Percentiles rank a stretch among this genome's conserved stretches.
These are phyloP conservation scores for Ophthalmolycus amberensis DNA, from an alignment of 2,113 vertebrate genomes.

Conservation along the genomic window DNA sequence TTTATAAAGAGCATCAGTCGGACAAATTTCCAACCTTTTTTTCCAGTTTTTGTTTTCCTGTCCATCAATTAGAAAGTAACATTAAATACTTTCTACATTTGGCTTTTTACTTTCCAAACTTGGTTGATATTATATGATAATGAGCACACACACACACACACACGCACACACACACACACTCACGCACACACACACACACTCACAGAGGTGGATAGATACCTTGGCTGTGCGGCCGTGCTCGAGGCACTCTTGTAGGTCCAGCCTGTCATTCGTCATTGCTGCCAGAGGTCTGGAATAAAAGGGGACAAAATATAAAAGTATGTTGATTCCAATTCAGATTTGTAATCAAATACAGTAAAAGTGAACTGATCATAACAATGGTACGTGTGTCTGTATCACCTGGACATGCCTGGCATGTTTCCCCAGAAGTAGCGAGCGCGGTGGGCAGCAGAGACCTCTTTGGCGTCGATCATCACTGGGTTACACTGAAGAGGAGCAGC, in stretches of 20 bases:
- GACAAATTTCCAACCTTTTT: background rate
- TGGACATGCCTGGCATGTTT: constrained; percentile 98
- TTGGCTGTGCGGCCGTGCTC: constrained; percentile 98
- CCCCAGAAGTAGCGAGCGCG: constrained; percentile 98
- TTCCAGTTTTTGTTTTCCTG: background rate
- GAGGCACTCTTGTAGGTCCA: constrained; percentile 97
- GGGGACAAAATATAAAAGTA: background rate
- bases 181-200: constrained; percentile 6
- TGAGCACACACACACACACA: background rate
- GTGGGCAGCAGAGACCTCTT: constrained; percentile 97
- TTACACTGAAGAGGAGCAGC: constrained; percentile 85
- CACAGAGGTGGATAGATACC: constrained; percentile 83
- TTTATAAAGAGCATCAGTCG: background rate
- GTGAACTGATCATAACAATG: background rate
- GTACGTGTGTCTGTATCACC: constrained; percentile 76
- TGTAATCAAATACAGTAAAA: background rate
- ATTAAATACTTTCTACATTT: constrained; percentile 3
- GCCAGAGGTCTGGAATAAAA: constrained; percentile 87
- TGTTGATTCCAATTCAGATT: background rate
- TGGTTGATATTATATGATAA: background rate
- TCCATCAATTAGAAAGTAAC: background rate
- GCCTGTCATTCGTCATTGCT: constrained; percentile 91
- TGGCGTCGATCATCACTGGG: constrained; percentile 98
- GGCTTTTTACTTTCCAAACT: background rate
- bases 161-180: background rate